Percentiles rank a stretch among this genome's conserved stretches.
Conservation (phyloP, 2,888 invertebrate genomes). For the Bombylius discolor region DNA sequence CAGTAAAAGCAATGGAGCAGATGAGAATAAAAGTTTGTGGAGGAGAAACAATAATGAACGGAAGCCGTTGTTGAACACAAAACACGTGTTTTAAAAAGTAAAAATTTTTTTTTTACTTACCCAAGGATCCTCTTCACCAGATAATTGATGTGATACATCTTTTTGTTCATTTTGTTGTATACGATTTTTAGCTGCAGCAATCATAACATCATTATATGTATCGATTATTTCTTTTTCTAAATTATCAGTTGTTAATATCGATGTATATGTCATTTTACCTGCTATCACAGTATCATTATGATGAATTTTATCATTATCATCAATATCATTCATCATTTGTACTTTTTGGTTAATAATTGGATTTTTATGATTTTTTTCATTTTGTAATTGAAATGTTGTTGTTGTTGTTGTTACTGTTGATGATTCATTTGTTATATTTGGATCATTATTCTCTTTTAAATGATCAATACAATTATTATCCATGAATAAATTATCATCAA, state of each 20-base stretch:
- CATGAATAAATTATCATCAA: too few relatives aligned
- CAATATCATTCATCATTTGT: not conserved
- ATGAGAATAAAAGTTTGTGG: too few relatives aligned
- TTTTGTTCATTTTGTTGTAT: conserved; percentile 9
- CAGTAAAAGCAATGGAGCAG: too few relatives aligned
- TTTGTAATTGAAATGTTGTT: too few relatives aligned
- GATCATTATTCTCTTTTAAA: conserved; percentile 12
- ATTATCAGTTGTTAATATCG: too few relatives aligned
- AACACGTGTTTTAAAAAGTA: too few relatives aligned
- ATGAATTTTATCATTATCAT: conserved; percentile 12
- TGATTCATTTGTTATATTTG: conserved; percentile 2
- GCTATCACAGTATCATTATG: conserved; percentile 12
- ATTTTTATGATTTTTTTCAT: too few relatives aligned
- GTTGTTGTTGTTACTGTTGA: too few relatives aligned
- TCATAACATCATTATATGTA: too few relatives aligned
- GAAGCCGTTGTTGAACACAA: too few relatives aligned
- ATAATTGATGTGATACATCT: conserved; percentile 13
- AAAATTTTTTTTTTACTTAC: conserved; percentile 5
- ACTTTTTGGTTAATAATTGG: not conserved
- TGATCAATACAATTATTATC: conserved; percentile 2
- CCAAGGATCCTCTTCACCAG: conserved; percentile 19
- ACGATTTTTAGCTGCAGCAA: not conserved
- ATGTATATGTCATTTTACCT: conserved; percentile 5
- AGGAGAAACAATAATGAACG: too few relatives aligned
- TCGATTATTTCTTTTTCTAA: too few relatives aligned